phyloP scores from a whole-genome alignment of 2,113 vertebrate species.

The Sinocyclocheilus anophthalmus region DNA sequence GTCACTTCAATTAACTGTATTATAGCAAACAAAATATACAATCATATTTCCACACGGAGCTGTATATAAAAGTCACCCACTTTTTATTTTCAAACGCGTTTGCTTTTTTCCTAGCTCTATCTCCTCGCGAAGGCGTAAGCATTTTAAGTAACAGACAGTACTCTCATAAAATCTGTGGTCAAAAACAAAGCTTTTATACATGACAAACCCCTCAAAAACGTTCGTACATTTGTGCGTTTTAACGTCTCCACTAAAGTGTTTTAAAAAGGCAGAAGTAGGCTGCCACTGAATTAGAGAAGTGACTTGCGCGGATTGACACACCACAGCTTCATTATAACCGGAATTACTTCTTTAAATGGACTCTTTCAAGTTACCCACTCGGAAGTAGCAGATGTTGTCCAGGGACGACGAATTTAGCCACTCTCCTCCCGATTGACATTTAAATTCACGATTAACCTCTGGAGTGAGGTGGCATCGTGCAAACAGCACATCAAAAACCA shows the following conservation, averaged over 20 bases:
- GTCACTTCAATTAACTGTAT: neutral
- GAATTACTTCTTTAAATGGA: conserved; percentile 83
- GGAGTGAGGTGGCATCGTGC: neutral
- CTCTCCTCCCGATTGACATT: neutral
- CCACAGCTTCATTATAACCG: conserved; percentile 64
- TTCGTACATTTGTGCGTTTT: neutral
- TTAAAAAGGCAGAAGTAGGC: neutral
- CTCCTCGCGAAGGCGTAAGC: neutral
- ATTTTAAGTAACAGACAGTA: neutral
- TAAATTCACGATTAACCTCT: neutral
- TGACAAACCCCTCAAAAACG: neutral
- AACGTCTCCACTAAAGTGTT: neutral
- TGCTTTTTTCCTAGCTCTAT: neutral
- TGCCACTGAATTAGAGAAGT: conserved; percentile 20
- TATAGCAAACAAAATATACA: neutral
- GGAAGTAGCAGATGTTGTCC: conserved; percentile 46
- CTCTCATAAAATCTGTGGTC: neutral
- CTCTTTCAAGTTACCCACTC: conserved; percentile 59
- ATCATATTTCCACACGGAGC: neutral
- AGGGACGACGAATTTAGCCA: neutral
- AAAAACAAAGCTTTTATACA: neutral
- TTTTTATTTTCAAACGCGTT: neutral
- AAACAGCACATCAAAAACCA: neutral
- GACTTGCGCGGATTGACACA: conserved; percentile 62
- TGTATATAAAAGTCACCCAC: neutral